Percentiles rank a stretch among this genome's conserved stretches.
These are phyloP conservation scores for Sebastes nivosus DNA, from an alignment of 2,797 vertebrate species.

Conservation along the genomic window DNA sequence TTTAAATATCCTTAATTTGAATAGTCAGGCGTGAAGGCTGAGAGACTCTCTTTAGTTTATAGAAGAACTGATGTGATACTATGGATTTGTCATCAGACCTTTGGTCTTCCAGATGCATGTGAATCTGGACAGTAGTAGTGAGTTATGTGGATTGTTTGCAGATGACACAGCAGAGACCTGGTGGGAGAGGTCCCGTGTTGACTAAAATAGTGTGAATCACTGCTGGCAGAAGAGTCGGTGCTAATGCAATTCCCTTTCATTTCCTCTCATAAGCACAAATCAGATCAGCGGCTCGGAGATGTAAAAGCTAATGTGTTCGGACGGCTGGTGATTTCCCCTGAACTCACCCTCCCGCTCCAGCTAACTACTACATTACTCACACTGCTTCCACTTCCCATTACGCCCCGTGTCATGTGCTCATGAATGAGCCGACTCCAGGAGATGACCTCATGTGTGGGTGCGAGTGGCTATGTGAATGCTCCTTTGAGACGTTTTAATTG, in stretches of 20 bases:
- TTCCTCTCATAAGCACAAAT: conserved; percentile 70
- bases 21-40: neutral
- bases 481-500: conserved; percentile 67
- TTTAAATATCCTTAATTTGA: neutral
- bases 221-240: conserved; percentile 44
- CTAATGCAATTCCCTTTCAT: conserved; percentile 68
- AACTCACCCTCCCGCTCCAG: conserved; percentile 52
- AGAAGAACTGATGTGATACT: neutral
- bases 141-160: conserved; percentile 5
- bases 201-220: conserved; percentile 61
- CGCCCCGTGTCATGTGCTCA: conserved; percentile 36
- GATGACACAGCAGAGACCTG: conserved; percentile 29
- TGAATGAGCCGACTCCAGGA: conserved; percentile 45
- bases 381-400: conserved; percentile 72
- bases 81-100: neutral
- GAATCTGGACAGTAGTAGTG: neutral
- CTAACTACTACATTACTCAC: conserved; percentile 70
- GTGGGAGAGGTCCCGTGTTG: conserved; percentile 29
- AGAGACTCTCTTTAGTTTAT: neutral
- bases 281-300: conserved; percentile 61
- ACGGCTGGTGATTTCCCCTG: conserved; percentile 62
- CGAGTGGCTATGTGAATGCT: conserved; percentile 53
- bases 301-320: conserved; percentile 62
- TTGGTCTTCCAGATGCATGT: neutral
- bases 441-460: conserved; percentile 68